These are phyloP conservation scores for Drosophila planitibia DNA, from an alignment of 2,888 invertebrate genomes.

Conservation along the genomic window DNA sequence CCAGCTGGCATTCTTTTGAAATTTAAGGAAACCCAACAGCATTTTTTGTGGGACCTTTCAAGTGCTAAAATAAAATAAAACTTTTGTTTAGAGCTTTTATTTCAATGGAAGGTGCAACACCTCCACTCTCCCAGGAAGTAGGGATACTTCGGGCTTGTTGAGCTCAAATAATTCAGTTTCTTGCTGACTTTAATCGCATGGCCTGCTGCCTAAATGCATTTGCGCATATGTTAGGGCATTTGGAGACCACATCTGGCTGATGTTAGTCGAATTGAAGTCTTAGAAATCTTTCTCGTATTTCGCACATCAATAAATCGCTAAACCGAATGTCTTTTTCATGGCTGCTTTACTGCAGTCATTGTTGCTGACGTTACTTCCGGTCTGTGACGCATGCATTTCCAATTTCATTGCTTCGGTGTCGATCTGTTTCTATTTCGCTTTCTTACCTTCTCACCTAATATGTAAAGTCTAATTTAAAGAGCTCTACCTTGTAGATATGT, in stretches of 20 bases:
- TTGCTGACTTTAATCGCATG: not conserved
- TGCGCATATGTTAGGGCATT: constrained; percentile 2
- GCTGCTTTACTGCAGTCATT: constrained; percentile 3
- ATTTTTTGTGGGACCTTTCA: not conserved
- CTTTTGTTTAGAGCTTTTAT: not conserved
- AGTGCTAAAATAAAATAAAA: not conserved
- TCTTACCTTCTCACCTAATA: constrained; percentile 8
- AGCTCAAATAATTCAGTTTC: not conserved
- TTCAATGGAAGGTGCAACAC: not conserved
- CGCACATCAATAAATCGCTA: constrained; percentile 41
- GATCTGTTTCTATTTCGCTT: constrained; percentile 18
- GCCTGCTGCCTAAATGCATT: constrained; percentile 9
- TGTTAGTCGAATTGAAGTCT: not conserved
- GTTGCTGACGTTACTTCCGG: constrained; percentile 27
- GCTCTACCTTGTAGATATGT: too few species aligned
- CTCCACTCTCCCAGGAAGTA: not conserved
- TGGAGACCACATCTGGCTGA: constrained; percentile 12
- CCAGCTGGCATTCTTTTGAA: not conserved
- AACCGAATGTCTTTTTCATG: not conserved
- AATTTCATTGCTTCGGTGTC: constrained; percentile 15
- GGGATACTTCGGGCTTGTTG: constrained; percentile 1
- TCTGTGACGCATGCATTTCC: constrained; percentile 25
- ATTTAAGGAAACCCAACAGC: not conserved
- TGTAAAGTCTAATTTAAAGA: not conserved
- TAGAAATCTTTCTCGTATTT: constrained; percentile 26